Evolutionary conservation across 2,888 invertebrate species (phyloP).

Genomic region (Folsomia candida): DNA sequence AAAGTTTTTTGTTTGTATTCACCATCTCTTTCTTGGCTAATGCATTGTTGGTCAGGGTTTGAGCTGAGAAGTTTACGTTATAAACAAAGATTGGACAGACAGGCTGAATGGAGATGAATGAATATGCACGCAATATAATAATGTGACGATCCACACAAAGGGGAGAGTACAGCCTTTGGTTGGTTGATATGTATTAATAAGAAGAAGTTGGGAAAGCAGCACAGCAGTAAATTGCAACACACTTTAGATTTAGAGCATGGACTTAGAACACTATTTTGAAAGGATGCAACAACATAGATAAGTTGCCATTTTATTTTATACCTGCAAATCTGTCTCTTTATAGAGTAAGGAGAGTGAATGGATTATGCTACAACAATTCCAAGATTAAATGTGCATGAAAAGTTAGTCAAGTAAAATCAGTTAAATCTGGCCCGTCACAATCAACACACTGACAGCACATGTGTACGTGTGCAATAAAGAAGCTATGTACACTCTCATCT

Average conservation of each 20-base stretch:
- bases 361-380: not conserved
- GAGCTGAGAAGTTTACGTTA: too few species aligned
- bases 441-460: too few species aligned
- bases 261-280: not conserved
- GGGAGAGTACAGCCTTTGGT: not conserved
- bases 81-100: not conserved
- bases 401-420: not conserved
- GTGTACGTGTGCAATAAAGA: too few species aligned
- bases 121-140: not conserved
- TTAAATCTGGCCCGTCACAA: not conserved
- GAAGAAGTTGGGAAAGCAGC: not conserved
- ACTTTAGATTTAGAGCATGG: not conserved
- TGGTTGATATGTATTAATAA: not conserved
- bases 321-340: not conserved
- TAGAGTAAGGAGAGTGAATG: not conserved
- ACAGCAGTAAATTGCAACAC: not conserved
- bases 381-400: not conserved
- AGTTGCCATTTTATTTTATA: not conserved
- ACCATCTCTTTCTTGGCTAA: too few species aligned
- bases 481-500: too few species aligned
- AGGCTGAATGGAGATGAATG: not conserved
- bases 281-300: not conserved
- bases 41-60: too few species aligned
- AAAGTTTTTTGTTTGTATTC: too few species aligned
- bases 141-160: not conserved